Percentiles rank a stretch among this genome's conserved stretches.
Conservation (phyloP, 2,797 vertebrate species). For the Sarcophilus harrisii region DNA sequence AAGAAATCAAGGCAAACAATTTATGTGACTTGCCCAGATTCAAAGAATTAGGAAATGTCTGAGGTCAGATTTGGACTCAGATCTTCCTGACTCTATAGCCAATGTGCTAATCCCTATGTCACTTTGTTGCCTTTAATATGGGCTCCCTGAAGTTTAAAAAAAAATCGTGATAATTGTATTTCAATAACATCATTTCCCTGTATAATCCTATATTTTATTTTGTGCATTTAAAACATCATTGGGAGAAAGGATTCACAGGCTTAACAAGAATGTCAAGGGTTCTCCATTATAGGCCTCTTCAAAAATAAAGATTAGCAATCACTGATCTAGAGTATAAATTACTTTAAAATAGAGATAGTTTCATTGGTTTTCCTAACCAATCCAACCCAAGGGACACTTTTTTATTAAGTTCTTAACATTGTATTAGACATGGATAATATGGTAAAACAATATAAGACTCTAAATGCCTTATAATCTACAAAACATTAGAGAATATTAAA, state of each 20-base stretch:
- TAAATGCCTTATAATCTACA: not conserved
- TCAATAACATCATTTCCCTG: not conserved
- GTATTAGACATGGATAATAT: not conserved
- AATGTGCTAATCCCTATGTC: not conserved
- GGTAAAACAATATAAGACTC: not conserved
- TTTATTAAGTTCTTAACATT: not conserved
- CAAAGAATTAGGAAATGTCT: not conserved
- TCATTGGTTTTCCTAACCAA: not conserved
- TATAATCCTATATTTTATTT: not conserved
- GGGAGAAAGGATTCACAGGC: not conserved
- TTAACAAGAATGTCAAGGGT: not conserved
- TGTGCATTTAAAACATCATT: not conserved
- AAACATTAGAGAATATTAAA: not conserved
- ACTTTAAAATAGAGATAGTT: not conserved
- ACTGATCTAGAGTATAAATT: not conserved
- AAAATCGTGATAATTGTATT: not conserved
- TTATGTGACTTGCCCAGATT: too few species aligned
- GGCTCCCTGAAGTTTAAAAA: not conserved
- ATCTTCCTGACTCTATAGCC: not conserved
- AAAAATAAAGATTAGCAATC: not conserved
- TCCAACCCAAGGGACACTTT: not conserved
- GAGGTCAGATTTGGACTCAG: not conserved
- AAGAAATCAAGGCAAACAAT: not conserved
- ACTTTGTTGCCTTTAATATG: not conserved
- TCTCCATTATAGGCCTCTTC: not conserved